Conservation (phyloP, 1,140 invertebrate species). For the Phymorhynchus buccinoides region DNA sequence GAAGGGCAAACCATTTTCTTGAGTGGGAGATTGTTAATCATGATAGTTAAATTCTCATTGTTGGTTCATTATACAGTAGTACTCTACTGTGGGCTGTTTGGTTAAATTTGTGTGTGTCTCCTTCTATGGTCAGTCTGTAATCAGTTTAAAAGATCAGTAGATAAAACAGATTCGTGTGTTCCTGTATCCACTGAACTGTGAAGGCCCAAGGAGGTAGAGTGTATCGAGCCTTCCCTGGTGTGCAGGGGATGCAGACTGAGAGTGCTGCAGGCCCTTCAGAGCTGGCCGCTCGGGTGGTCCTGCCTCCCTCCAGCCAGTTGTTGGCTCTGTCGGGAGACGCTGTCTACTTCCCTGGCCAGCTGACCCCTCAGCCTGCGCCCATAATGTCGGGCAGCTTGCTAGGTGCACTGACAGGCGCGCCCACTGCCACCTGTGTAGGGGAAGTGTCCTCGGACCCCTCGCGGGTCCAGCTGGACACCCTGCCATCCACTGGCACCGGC, state of each 20-base stretch:
- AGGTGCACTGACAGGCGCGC: not conserved
- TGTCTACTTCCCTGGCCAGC: conserved; percentile 14
- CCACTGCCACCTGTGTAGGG: not conserved
- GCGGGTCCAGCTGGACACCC: not conserved
- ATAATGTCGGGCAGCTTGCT: conserved; percentile 21
- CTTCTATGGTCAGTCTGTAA: no score
- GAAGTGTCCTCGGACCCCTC: not conserved
- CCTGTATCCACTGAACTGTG: not conserved
- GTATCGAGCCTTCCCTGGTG: conserved; percentile 21
- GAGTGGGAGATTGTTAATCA: no score
- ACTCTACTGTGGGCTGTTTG: no score
- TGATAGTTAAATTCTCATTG: no score
- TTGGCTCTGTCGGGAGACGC: not conserved
- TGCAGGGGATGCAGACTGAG: conserved; percentile 12
- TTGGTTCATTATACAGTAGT: no score
- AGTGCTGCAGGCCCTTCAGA: not conserved
- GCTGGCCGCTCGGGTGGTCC: not conserved
- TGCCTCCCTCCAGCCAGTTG: not conserved
- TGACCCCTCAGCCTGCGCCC: conserved; percentile 16
- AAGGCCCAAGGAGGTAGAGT: not conserved
- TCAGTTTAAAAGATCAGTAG: no score
- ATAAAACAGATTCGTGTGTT: no score
- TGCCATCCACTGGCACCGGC: not conserved
- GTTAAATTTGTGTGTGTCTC: no score
- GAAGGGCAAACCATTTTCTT: no score